Conservation (phyloP, 2,797 vertebrate genomes). For the Onychomys torridus region DNA sequence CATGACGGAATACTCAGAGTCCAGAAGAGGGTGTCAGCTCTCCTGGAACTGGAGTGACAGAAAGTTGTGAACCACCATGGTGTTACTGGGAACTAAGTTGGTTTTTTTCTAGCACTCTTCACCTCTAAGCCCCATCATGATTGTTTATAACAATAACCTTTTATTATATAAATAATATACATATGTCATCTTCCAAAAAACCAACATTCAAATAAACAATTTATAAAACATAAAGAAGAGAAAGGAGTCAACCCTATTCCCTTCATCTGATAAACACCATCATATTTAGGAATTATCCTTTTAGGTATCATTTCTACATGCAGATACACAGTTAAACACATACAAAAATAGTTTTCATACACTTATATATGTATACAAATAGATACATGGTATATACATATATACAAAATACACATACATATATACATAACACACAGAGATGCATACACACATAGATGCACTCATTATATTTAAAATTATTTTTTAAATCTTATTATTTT, state of each 20-base stretch:
- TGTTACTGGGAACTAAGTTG: not conserved
- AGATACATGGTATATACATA: not conserved
- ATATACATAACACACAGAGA: not conserved
- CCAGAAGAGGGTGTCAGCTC: not conserved
- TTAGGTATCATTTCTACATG: not conserved
- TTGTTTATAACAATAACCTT: not conserved
- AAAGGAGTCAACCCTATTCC: not conserved
- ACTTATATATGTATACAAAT: not conserved
- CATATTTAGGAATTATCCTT: not conserved
- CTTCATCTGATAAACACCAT: not conserved
- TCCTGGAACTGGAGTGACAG: not conserved
- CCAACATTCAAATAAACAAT: not conserved
- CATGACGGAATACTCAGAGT: not conserved
- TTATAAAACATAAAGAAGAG: not conserved
- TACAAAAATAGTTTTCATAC: not conserved
- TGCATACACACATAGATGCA: not conserved
- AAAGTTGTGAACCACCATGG: not conserved
- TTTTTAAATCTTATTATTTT: not conserved
- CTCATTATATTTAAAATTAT: not conserved
- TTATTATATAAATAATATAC: not conserved
- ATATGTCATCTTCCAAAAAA: not conserved
- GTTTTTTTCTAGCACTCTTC: not conserved
- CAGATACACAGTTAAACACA: not conserved
- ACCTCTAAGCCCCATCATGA: not conserved
- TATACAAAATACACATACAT: not conserved